Conservation (phyloP, 2,113 vertebrate genomes). For the Thamnaconus septentrionalis region DNA sequence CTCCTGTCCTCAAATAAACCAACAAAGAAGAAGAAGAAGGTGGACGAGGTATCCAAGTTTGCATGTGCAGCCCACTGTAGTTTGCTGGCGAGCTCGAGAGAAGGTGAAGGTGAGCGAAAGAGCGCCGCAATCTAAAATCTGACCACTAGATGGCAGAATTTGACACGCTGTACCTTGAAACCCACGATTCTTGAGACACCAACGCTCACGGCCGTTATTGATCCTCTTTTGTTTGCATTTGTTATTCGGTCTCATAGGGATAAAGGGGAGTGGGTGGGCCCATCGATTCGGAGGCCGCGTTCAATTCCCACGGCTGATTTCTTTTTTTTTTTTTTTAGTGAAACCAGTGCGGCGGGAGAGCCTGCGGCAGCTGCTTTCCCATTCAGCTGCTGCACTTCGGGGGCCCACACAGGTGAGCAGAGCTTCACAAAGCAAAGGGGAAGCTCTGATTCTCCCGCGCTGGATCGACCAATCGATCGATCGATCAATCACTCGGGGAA, state of each 20-base stretch:
- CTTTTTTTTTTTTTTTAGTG: neutral
- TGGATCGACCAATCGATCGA: slow-evolving; percentile 15
- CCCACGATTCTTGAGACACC: no score
- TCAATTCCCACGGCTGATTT: slow-evolving; percentile 24
- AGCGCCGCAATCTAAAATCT: no score
- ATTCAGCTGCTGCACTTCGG: slow-evolving; percentile 25
- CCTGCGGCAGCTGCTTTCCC: slow-evolving; percentile 16
- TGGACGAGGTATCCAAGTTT: no score
- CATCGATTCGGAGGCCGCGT: slow-evolving; percentile 55
- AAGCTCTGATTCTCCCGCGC: slow-evolving; percentile 1
- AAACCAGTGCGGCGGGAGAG: no score
- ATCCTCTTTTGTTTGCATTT: slow-evolving; percentile 28
- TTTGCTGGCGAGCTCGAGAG: no score
- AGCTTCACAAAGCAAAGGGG: slow-evolving; percentile 16
- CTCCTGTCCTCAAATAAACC: no score
- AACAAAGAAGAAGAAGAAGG: no score
- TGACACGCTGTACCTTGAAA: no score
- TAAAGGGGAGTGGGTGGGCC: slow-evolving; percentile 24
- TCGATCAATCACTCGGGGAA: slow-evolving; percentile 19
- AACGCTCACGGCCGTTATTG: slow-evolving; percentile 3
- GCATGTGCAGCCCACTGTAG: no score
- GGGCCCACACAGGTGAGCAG: slow-evolving; percentile 25
- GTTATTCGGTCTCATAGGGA: slow-evolving; percentile 26
- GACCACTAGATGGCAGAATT: no score
- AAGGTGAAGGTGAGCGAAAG: no score